A percentile compares a stretch with the other conserved stretches of the same genome.
These are phyloP conservation scores for Drosophila oshimai DNA, from an alignment of 1,140 invertebrate species.

Conservation along the genomic window DNA sequence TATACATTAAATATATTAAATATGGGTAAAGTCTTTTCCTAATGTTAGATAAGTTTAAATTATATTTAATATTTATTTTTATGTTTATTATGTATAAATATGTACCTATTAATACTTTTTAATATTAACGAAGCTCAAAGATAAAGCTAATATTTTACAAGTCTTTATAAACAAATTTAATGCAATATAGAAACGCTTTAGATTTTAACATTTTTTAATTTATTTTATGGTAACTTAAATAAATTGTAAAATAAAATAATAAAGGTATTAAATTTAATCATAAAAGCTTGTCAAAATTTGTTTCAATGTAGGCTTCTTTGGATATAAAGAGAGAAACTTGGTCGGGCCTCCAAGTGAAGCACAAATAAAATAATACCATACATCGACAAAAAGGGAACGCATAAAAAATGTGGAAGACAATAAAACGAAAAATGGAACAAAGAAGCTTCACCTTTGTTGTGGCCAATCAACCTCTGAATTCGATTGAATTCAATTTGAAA, in stretches of 20 bases:
- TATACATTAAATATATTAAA: too few relatives aligned
- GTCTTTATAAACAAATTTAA: too few relatives aligned
- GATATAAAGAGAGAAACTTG: slow-evolving; percentile 1
- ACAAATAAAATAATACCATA: neutral
- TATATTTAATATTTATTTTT: too few relatives aligned
- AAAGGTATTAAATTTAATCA: too few relatives aligned
- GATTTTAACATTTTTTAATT: too few relatives aligned
- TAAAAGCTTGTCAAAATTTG: neutral
- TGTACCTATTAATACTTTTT: neutral
- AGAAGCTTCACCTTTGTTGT: slow-evolving; percentile 39
- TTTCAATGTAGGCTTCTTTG: neutral
- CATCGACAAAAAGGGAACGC: slow-evolving; percentile 2
- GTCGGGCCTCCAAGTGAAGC: slow-evolving; percentile 2
- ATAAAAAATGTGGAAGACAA: slow-evolving; percentile 16
- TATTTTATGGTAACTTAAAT: neutral
- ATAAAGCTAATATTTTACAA: too few relatives aligned
- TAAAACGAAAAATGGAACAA: slow-evolving; percentile 26
- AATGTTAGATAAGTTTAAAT: too few relatives aligned
- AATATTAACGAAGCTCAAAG: too few relatives aligned
- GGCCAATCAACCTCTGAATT: slow-evolving; percentile 38
- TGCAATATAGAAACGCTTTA: too few relatives aligned
- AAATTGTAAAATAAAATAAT: too few relatives aligned
- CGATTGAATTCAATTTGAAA: slow-evolving; percentile 24
- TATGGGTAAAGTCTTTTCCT: too few relatives aligned
- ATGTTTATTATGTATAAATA: too few relatives aligned